phyloP scores from a whole-genome alignment of 2,797 vertebrate genomes.

The Tarsius wallacei region DNA sequence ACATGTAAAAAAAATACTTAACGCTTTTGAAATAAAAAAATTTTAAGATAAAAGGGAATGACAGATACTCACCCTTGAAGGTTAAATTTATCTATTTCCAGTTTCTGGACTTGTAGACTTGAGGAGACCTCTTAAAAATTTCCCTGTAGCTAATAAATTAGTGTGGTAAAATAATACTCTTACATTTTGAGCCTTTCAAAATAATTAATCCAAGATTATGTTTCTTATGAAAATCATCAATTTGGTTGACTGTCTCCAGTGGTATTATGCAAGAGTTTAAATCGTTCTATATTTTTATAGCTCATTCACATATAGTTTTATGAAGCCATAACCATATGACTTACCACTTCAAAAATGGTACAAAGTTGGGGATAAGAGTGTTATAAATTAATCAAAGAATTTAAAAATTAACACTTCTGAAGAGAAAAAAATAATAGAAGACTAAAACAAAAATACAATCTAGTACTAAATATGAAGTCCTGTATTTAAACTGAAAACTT shows the following conservation, averaged over 20 bases:
- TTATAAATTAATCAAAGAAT: background rate
- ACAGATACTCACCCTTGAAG: background rate
- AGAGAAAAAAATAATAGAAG: background rate
- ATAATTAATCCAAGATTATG: background rate
- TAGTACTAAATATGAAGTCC: background rate
- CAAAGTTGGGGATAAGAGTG: background rate
- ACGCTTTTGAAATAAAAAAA: background rate
- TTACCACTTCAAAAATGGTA: background rate
- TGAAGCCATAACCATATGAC: background rate
- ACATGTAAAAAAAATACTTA: background rate
- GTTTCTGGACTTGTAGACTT: background rate
- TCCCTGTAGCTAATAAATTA: background rate
- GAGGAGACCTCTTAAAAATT: constrained; percentile 3
- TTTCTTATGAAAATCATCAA: background rate
- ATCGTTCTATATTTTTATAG: background rate
- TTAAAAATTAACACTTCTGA: background rate
- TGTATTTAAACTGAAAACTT: background rate
- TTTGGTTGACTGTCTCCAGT: background rate
- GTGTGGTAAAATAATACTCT: background rate
- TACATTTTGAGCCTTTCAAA: background rate
- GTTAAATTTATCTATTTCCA: background rate
- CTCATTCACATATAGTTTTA: background rate
- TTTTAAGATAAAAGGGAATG: background rate
- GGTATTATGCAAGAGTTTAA: background rate
- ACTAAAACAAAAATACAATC: constrained; percentile 28